phyloP scores from a whole-genome alignment of 1,140 invertebrate genomes.

The Solenopsis invicta region DNA sequence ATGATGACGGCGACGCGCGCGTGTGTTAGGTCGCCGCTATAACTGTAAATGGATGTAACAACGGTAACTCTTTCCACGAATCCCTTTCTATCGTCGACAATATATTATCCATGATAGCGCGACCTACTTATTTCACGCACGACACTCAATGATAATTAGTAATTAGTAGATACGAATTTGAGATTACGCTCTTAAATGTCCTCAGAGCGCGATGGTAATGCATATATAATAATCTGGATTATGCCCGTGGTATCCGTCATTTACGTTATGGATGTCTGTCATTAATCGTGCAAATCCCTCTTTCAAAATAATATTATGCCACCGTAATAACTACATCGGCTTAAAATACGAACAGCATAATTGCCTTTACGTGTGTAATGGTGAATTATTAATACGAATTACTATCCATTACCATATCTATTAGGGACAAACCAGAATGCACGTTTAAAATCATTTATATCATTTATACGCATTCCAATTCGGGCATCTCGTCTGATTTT shows the following conservation, averaged over 20 bases:
- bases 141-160: constrained; percentile 34
- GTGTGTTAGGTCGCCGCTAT: constrained; percentile 10
- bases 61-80: constrained; percentile 38
- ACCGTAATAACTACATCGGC: constrained; percentile 59
- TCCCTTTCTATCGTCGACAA: constrained; percentile 20
- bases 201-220: constrained; percentile 29
- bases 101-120: constrained; percentile 26
- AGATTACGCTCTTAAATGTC: constrained; percentile 36
- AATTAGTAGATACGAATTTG: constrained; percentile 23
- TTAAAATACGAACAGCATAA: constrained; percentile 59
- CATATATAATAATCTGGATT: constrained; percentile 50
- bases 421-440: constrained; percentile 45
- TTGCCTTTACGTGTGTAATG: constrained; percentile 48
- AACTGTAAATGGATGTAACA: constrained; percentile 33
- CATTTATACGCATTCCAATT: constrained; percentile 28
- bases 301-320: constrained; percentile 63
- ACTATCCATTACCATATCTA: constrained; percentile 46
- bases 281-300: constrained; percentile 61
- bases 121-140: constrained; percentile 23
- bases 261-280: constrained; percentile 58
- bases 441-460: constrained; percentile 51
- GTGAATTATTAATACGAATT: constrained; percentile 56
- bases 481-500: neutral
- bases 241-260: constrained; percentile 39
- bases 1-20: constrained; percentile 1